These are phyloP conservation scores for Luperina nickerlii DNA, from an alignment of 2,888 invertebrate species.

Conservation along the genomic window DNA sequence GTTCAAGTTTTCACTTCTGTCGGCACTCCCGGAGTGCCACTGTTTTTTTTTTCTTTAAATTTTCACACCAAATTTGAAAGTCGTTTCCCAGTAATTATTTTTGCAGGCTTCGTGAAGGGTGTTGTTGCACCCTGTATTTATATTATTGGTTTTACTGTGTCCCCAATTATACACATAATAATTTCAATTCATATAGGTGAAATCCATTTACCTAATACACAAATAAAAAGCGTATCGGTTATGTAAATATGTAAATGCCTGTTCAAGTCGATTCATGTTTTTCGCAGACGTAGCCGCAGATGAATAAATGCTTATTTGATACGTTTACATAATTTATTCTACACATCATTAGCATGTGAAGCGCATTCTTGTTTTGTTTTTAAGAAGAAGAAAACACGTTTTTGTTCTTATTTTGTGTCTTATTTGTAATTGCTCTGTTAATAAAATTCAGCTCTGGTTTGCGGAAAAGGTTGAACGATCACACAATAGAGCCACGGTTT, in stretches of 20 bases:
- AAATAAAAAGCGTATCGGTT: slow-evolving; percentile 31
- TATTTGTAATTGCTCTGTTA: background rate
- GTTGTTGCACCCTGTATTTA: background rate
- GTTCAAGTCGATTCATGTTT: slow-evolving; percentile 38
- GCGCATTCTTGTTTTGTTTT: slow-evolving; percentile 18
- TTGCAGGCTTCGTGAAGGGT: background rate
- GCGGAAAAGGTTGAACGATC: background rate
- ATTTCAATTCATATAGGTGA: slow-evolving; percentile 26
- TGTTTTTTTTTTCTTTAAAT: too few species aligned
- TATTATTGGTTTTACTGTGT: background rate
- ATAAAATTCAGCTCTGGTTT: background rate
- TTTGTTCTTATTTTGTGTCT: background rate
- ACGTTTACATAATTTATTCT: slow-evolving; percentile 32
- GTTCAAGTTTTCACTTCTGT: too few species aligned
- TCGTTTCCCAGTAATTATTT: background rate
- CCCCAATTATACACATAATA: slow-evolving; percentile 2
- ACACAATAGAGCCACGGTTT: background rate
- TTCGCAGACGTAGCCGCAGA: slow-evolving; percentile 12
- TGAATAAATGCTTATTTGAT: slow-evolving; percentile 36
- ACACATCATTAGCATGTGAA: slow-evolving; percentile 11
- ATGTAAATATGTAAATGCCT: slow-evolving; percentile 46
- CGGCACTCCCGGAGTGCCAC: too few species aligned
- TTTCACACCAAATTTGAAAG: background rate
- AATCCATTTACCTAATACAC: slow-evolving; percentile 39
- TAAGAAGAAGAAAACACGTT: background rate